These are phyloP conservation scores for Euwallacea fornicatus DNA, from an alignment of 1,140 invertebrate genomes.

Conservation along the genomic window DNA sequence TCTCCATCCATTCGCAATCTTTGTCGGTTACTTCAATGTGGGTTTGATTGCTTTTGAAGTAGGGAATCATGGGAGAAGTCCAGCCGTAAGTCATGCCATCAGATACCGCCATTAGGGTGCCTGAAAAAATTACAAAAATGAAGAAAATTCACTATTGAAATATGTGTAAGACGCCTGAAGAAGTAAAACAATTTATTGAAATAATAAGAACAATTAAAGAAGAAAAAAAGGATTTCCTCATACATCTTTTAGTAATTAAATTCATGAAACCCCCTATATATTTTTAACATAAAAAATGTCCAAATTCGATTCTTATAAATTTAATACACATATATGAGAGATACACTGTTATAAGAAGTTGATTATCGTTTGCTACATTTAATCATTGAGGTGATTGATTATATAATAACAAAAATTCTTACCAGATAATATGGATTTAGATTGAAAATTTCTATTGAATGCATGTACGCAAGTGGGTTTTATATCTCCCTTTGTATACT, in stretches of 20 bases:
- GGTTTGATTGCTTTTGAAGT: constrained; percentile 47
- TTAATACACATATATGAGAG: too few relatives aligned
- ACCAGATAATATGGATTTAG: too few relatives aligned
- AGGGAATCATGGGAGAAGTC: constrained; percentile 62
- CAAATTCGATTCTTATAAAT: too few relatives aligned
- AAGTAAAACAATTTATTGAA: not conserved
- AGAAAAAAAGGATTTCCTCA: not conserved
- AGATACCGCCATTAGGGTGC: constrained; percentile 31
- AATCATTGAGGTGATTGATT: too few relatives aligned
- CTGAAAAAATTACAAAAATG: not conserved
- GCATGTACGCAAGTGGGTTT: too few relatives aligned
- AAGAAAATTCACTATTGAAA: not conserved
- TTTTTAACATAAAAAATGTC: too few relatives aligned
- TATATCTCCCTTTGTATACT: too few relatives aligned
- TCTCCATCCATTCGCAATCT: constrained; percentile 62
- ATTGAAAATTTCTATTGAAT: too few relatives aligned
- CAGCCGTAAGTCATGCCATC: constrained; percentile 54
- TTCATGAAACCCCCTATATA: too few relatives aligned
- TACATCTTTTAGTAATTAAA: not conserved
- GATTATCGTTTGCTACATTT: too few relatives aligned
- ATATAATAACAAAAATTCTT: too few relatives aligned
- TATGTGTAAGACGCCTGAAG: not conserved
- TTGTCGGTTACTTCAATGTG: constrained; percentile 47
- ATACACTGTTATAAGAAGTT: too few relatives aligned
- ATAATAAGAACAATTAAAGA: not conserved